These are phyloP conservation scores for Petrocephalus microphthalmus DNA, from an alignment of 2,113 vertebrate species.

Conservation along the genomic window DNA sequence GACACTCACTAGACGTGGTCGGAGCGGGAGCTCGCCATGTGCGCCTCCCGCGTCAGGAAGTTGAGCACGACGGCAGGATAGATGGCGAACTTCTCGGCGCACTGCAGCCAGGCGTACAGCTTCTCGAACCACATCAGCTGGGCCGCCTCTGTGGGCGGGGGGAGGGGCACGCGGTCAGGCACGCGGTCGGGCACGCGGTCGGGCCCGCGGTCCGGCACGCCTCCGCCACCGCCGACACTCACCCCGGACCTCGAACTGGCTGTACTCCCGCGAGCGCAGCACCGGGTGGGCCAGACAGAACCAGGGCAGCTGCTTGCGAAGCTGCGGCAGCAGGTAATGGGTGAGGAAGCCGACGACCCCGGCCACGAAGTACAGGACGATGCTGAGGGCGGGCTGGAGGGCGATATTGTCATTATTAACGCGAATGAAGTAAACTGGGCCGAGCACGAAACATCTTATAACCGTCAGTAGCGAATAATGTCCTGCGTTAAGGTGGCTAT, in stretches of 20 bases:
- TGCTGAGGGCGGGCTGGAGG: conserved; percentile 74
- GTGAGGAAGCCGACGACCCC: conserved; percentile 78
- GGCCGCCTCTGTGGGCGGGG: conserved; percentile 64
- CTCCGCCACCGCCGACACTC: conserved; percentile 37
- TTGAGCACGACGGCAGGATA: conserved; percentile 83
- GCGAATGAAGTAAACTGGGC: not conserved
- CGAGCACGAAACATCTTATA: not conserved
- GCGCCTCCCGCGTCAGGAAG: conserved; percentile 77
- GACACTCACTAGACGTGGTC: conserved; percentile 75
- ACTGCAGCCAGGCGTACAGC: conserved; percentile 80
- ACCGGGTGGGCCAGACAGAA: conserved; percentile 83
- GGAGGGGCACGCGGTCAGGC: not conserved
- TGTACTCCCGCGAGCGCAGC: conserved; percentile 80
- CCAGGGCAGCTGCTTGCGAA: conserved; percentile 86
- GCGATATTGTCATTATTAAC: not conserved
- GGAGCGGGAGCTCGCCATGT: conserved; percentile 63
- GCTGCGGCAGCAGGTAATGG: conserved; percentile 82
- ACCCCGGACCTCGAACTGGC: conserved; percentile 87
- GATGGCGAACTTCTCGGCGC: conserved; percentile 80
- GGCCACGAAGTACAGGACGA: conserved; percentile 76
- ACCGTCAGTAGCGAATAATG: not conserved
- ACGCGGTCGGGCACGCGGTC: no score
- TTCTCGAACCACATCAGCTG: conserved; percentile 93
- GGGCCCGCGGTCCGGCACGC: not conserved
- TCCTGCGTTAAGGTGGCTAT: not conserved